Base-by-base conservation (phyloP, 2,888 invertebrate genomes). In the Xestia c-nigrum region DNA sequence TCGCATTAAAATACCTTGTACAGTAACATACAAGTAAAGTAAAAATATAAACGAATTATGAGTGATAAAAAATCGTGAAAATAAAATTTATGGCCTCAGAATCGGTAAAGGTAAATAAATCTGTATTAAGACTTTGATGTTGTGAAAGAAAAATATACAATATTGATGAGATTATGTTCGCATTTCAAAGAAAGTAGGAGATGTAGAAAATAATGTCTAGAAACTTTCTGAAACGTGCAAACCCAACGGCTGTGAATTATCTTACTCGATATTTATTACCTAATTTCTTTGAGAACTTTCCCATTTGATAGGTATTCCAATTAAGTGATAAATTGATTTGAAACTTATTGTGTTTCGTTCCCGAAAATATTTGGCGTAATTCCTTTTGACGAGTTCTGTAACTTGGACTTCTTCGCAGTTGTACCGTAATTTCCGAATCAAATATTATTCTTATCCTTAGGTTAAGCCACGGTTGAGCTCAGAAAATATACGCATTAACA, bases 51-150 rank as follows among this genome's bases (percentile, higher is more conserved):
- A 43, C 14, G 1, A 31, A 21, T 47, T 64, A 55, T 46, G 1
- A 31, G 21, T 47, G 64, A 55, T 46, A 70, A 72, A 81, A 79
- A 72, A 43, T 57, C 65, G 70, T 73, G 65, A 76, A 83, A 76
- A 63, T 40, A 74, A 71, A 68, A 75, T 77, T 21, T 73, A 66
- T 68, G 52, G 65, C 55, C 47, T 55, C 59, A 59, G 65, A 76
- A 80, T 76, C 64, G 38, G 66, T 70, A 66, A 75, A 84, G 76
- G 84, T 86, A 83, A 86, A 85, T 80, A 86, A 86, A 72, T 86
- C 70, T 70, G 65, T 80, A 77, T 83, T 74, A 80, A 68, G 67
- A 75, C 64, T 80, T 77, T 68, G 80, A 74, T 75, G 40, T 52
- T 83, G 69, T 77, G 76, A 84, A 84, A 84, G 71, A 75, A 74